Conservation (phyloP, 2,797 vertebrate species). For the Takifugu ocellatus region DNA sequence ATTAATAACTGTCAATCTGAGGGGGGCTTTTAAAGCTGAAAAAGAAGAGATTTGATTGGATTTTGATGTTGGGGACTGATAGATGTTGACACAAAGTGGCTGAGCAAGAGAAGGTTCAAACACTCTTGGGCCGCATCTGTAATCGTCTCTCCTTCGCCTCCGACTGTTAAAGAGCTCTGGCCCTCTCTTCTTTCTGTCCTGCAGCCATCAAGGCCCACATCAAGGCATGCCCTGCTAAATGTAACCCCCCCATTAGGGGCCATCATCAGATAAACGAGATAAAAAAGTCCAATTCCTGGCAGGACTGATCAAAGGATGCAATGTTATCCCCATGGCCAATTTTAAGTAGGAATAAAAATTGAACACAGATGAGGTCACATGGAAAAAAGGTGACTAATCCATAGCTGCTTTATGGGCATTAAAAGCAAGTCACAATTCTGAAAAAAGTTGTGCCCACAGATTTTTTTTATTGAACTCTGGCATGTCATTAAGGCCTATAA, state of each 20-base stretch:
- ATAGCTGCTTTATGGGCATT: constrained; percentile 56
- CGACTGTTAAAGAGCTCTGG: constrained; percentile 58
- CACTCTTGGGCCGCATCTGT: constrained; percentile 71
- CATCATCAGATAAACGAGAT: constrained; percentile 75
- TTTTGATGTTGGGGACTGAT: constrained; percentile 50
- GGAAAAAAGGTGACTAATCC: constrained; percentile 46
- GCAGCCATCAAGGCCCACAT: constrained; percentile 69
- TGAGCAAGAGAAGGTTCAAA: constrained; percentile 62
- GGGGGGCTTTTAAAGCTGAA: constrained; percentile 11
- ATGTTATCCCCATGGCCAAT: constrained; percentile 71
- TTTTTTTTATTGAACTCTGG: constrained; percentile 5
- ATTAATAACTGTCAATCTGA: constrained; percentile 48
- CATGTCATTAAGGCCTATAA: constrained; percentile 3
- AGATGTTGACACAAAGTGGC: constrained; percentile 54
- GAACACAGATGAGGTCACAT: constrained; percentile 75
- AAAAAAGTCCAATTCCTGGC: constrained; percentile 78
- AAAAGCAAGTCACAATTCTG: constrained; percentile 7
- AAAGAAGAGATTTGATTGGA: constrained; percentile 22
- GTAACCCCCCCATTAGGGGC: constrained; percentile 69
- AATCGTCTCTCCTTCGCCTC: constrained; percentile 73
- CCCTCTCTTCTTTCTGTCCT: constrained; percentile 60
- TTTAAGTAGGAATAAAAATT: constrained; percentile 72
- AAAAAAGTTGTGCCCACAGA: constrained; percentile 31
- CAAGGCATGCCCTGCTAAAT: constrained; percentile 70
- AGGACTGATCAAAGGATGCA: constrained; percentile 74